Evolutionary conservation across 2,113 vertebrate genomes (phyloP), one percentile per base, ranked within the genome.

Genomic region (Ascaphus truei): DNA sequence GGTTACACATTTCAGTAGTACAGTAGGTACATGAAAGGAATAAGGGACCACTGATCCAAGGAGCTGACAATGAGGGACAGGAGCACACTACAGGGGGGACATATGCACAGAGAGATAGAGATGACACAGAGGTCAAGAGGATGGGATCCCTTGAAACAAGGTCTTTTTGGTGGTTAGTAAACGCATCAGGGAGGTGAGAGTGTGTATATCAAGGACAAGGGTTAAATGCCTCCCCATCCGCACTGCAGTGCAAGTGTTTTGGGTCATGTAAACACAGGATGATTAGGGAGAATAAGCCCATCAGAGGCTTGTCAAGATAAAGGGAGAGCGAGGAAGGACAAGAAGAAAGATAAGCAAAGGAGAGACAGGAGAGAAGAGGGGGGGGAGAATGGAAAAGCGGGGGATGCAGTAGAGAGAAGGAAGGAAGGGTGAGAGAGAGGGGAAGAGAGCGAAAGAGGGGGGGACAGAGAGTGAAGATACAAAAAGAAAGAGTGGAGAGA

Each of bases 251-350:
- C 30, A 16, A n/a, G 29, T 13, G 27, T 31, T 7, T 13, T 47
- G 41, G 52, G 65, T 29, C 55, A 34, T 37, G 39, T 34, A 59
- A 23, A 58, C 65, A 37, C 53, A 36, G 13, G 55, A 30, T 68
- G 65, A 57, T 68, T 68, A 68, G 65, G 27, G 53, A 47, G 43
- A 68, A 68, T 56, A 68, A 57, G 64, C 29, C 39, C 26, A 47
- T 68, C 64, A 68, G 12, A 57, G 41, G 9, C 39, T 10, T 59
- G 65, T 59, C 65, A 59, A 68, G 65, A 68, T 68, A 68, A 68
- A 68, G 37, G 25, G 39, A 45, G 22, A 18, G 37, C 8, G 34
- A 12, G 22, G 16, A 31, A 58, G 30, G 55, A 67, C 51, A 31
- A 36, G 2, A 22, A 23, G 16, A n/a, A 10, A 59, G 53, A 68